Percentiles rank a stretch among this genome's conserved stretches.
These are phyloP conservation scores for Manduca sexta DNA, from an alignment of 1,140 invertebrate genomes.

Conservation along the genomic window DNA sequence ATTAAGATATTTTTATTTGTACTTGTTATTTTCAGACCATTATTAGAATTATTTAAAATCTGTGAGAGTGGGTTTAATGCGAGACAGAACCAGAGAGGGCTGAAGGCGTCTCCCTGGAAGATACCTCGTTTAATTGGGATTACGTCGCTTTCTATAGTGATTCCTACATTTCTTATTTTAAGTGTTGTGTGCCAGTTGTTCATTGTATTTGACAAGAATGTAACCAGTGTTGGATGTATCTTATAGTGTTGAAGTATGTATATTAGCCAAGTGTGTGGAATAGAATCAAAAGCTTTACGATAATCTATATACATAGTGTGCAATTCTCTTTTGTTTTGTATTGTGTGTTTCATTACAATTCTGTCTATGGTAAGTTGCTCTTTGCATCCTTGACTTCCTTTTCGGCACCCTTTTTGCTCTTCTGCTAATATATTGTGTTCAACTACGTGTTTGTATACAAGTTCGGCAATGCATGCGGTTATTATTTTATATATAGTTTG, in stretches of 20 bases:
- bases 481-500: conserved; percentile 18
- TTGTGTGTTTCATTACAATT: conserved; percentile 5
- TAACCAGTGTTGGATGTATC: conserved; percentile 9
- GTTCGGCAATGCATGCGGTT: conserved; percentile 9
- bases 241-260: conserved; percentile 12
- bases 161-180: neutral
- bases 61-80: neutral
- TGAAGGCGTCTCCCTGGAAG: neutral
- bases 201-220: neutral
- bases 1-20: neutral
- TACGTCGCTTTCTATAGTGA: neutral
- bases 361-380: conserved; percentile 13
- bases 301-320: conserved; percentile 18
- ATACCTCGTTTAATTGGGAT: conserved; percentile 9
- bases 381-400: conserved; percentile 11
- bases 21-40: conserved; percentile 1
- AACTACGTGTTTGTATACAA: conserved; percentile 7
- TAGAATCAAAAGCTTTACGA: conserved; percentile 16
- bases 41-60: neutral
- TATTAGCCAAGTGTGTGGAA: conserved; percentile 18
- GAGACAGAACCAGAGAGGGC: no score
- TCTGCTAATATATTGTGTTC: conserved; percentile 8
- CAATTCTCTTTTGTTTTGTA: conserved; percentile 8
- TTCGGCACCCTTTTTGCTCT: conserved; percentile 13
- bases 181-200: no score